These are phyloP conservation scores for Spinus pinus DNA, from an alignment of 2,797 vertebrate species.

Conservation along the genomic window DNA sequence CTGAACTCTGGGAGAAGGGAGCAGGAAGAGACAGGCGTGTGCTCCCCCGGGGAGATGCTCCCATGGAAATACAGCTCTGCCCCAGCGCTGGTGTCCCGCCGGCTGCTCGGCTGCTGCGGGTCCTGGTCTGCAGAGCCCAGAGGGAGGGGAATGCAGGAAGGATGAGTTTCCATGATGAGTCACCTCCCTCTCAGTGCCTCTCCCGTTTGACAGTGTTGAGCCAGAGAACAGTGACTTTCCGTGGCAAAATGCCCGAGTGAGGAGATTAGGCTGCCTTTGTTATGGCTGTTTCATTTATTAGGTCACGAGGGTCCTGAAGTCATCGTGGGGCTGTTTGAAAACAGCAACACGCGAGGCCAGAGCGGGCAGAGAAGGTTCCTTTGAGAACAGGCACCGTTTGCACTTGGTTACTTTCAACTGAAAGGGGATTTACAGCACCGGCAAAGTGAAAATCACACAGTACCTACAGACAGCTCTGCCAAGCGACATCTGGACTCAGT, in stretches of 20 bases:
- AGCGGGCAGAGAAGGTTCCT: neutral
- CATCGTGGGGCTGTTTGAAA: neutral
- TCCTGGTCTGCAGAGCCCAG: neutral
- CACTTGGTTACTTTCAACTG: neutral
- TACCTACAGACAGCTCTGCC: neutral
- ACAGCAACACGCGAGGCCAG: neutral
- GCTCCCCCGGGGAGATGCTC: neutral
- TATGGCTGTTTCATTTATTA: neutral
- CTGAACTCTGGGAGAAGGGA: neutral
- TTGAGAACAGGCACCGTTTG: neutral
- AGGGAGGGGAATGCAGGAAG: neutral
- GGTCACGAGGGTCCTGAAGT: neutral
- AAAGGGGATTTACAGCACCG: neutral
- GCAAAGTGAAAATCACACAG: neutral
- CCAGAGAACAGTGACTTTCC: neutral
- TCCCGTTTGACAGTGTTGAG: neutral
- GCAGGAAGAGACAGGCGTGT: neutral
- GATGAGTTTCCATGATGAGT: neutral
- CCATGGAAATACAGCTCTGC: neutral
- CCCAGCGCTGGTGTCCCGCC: neutral
- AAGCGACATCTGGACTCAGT: neutral
- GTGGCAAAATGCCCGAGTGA: neutral
- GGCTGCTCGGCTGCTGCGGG: neutral
- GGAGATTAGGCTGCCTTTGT: neutral
- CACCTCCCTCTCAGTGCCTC: neutral